Percentiles rank a stretch among this genome's conserved stretches.
These are phyloP conservation scores for Aethes cnicana DNA, from an alignment of 2,888 invertebrate genomes.

Conservation along the genomic window DNA sequence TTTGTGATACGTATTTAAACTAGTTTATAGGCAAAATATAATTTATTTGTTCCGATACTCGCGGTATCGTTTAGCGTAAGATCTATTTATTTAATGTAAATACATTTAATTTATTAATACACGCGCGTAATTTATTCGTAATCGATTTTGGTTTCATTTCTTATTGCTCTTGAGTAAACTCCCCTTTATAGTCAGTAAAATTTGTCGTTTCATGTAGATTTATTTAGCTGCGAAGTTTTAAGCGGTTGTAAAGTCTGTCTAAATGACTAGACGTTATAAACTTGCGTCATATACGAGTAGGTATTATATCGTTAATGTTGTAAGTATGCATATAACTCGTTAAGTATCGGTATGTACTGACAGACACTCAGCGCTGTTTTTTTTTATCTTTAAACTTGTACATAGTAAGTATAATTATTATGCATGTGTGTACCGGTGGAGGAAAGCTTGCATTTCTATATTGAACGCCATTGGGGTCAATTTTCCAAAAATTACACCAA, in stretches of 20 bases:
- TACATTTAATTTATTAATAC: slow-evolving; percentile 63
- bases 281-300: slow-evolving; percentile 6
- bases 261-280: slow-evolving; percentile 10
- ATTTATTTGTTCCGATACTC: slow-evolving; percentile 32
- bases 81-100: slow-evolving; percentile 59
- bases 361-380: no score
- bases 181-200: slow-evolving; percentile 39
- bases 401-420: background rate
- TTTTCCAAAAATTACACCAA: no score
- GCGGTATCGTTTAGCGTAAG: slow-evolving; percentile 42
- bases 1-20: slow-evolving; percentile 50
- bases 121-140: slow-evolving; percentile 60
- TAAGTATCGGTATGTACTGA: background rate
- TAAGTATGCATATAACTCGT: slow-evolving; percentile 11
- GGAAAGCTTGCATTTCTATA: no score
- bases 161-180: slow-evolving; percentile 36
- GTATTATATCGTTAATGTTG: background rate
- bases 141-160: slow-evolving; percentile 56
- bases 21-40: slow-evolving; percentile 18
- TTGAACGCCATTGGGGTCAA: no score
- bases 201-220: slow-evolving; percentile 9
- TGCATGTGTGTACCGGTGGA: slow-evolving; percentile 11
- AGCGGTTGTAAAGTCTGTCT: slow-evolving; percentile 7
- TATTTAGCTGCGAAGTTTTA: slow-evolving; percentile 1
- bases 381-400: background rate